phyloP scores from a whole-genome alignment of 2,888 invertebrate genomes.

The Trimorus sp. region DNA sequence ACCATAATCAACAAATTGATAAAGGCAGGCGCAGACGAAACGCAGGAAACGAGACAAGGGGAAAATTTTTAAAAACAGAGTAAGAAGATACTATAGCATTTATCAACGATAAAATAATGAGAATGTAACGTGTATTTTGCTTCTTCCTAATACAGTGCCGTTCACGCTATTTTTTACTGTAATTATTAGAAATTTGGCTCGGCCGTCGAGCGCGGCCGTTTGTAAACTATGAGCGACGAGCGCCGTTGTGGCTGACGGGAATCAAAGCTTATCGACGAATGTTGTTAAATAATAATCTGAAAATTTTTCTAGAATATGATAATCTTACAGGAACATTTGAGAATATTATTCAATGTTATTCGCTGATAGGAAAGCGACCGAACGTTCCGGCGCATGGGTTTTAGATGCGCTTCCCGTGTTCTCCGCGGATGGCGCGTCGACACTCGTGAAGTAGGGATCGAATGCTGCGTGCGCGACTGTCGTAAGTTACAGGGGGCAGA shows the following conservation, averaged over 20 bases:
- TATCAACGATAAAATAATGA: constrained; percentile 80
- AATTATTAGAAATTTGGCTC: constrained; percentile 71
- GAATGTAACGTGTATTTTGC: constrained; percentile 81
- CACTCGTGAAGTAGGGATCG: constrained; percentile 41
- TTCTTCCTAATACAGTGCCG: constrained; percentile 82
- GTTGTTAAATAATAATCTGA: no score
- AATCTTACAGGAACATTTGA: neutral
- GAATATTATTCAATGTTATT: no score
- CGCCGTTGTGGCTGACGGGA: constrained; percentile 37
- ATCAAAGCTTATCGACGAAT: neutral
- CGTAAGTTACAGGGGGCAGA: constrained; percentile 53
- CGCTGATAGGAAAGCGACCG: no score
- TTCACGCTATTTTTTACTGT: constrained; percentile 82
- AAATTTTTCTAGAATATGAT: neutral
- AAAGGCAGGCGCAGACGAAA: constrained; percentile 38
- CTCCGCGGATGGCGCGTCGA: no score
- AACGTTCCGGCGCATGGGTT: no score
- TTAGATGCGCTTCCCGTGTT: no score
- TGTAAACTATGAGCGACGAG: constrained; percentile 69
- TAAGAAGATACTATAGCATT: constrained; percentile 76
- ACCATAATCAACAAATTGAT: constrained; percentile 70
- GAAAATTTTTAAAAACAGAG: constrained; percentile 59
- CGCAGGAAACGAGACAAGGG: constrained; percentile 39
- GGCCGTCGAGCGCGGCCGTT: constrained; percentile 66
- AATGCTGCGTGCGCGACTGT: constrained; percentile 50